Evolutionary conservation across 2,888 invertebrate species (phyloP).

Genomic region (Empis livida): DNA sequence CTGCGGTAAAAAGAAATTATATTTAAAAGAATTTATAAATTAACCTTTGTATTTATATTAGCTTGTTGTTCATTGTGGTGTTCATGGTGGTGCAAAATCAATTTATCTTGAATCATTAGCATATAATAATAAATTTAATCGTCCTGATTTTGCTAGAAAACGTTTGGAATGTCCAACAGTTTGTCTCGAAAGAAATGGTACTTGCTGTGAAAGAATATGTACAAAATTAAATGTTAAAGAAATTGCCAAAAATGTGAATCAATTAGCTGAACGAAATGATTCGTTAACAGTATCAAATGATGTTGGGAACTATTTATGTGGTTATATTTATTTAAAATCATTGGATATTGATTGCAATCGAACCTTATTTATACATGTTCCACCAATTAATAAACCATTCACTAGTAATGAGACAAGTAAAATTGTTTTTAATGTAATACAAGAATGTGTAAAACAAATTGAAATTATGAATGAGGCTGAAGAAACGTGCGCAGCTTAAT

Average conservation of each 20-base stretch:
- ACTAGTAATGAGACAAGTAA: conserved; percentile 43
- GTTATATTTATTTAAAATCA: conserved; percentile 63
- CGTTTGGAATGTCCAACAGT: conserved; percentile 17
- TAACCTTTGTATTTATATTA: conserved; percentile 10
- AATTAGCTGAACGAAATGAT: not conserved
- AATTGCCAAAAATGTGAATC: conserved; percentile 33
- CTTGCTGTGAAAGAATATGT: conserved; percentile 18
- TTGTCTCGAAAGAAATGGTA: conserved; percentile 16
- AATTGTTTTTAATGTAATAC: conserved; percentile 32
- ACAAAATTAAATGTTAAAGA: conserved; percentile 28
- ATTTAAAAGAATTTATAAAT: not conserved
- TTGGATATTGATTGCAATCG: conserved; percentile 43
- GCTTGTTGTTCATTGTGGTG: conserved; percentile 35
- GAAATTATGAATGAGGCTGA: not conserved
- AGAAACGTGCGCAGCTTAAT: no score
- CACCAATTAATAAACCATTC: conserved; percentile 49
- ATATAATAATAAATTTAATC: conserved; percentile 28
- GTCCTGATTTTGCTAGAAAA: conserved; percentile 27
- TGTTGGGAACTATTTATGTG: conserved; percentile 54
- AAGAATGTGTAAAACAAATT: conserved; percentile 27
- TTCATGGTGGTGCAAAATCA: conserved; percentile 25
- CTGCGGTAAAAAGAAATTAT: conserved; percentile 39
- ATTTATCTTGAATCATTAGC: conserved; percentile 31
- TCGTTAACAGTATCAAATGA: conserved; percentile 20
- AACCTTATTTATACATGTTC: conserved; percentile 67